Conservation (phyloP, 1,140 invertebrate species). For the Odontomachus brunneus region DNA sequence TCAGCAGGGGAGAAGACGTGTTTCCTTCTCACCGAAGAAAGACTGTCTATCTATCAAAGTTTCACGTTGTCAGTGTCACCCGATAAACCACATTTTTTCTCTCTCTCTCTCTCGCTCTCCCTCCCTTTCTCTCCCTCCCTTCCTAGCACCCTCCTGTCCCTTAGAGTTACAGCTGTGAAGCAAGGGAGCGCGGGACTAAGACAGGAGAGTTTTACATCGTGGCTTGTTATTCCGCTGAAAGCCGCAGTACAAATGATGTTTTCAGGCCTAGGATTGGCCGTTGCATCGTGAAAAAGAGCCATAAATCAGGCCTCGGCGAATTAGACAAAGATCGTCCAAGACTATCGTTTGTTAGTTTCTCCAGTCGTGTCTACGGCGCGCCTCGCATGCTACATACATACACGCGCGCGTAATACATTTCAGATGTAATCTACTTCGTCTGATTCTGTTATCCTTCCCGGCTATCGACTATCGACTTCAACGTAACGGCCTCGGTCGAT, state of each 20-base stretch:
- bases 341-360: not conserved
- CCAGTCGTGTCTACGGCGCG: no score
- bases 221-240: not conserved
- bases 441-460: conserved; percentile 19
- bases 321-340: not conserved
- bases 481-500: not conserved
- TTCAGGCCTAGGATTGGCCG: conserved; percentile 6
- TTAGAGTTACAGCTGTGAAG: not conserved
- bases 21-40: not conserved
- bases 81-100: conserved; percentile 1
- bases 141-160: no score
- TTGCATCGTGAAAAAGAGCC: not conserved
- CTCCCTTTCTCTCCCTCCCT: no score
- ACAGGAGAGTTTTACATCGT: not conserved
- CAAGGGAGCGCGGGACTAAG: not conserved
- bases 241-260: conserved; percentile 11
- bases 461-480: conserved; percentile 34
- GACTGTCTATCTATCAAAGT: not conserved
- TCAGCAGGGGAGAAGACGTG: not conserved
- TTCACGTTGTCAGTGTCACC: not conserved
- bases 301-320: conserved; percentile 12
- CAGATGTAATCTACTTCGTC: conserved; percentile 7
- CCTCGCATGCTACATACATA: not conserved
- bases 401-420: not conserved
- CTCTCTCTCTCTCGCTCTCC: not conserved